Base-by-base conservation (phyloP, 2,888 invertebrate genomes). In the Hetaerina titia region DNA sequence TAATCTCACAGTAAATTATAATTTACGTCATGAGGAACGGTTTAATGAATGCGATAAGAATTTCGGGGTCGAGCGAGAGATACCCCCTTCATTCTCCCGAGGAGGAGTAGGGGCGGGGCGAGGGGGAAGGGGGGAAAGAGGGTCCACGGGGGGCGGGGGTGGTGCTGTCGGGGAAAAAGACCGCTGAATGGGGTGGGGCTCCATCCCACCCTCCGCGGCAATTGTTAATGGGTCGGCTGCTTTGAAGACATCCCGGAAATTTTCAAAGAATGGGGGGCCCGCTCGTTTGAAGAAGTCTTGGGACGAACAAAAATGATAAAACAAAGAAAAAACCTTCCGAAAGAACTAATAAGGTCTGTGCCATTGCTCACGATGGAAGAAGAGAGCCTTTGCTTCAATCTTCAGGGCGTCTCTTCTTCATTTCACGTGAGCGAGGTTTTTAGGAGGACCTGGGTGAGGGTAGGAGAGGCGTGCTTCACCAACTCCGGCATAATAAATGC, bases 221-320 rank as follows among this genome's bases (percentile, higher is more conserved):
- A 31, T 81, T 31, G 81, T 81, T 81, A 81, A 81, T 81, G 81
- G 81, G 81, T 81, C 81, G 81, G 31, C 25, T 7, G 81, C 81
- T 81, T 81, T 81, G 81, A 81, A 31, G 81, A 81, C 9, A 31
- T 9, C 25, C 19, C 31, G 9, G 15, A 15, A 81, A 31, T 11
- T 31, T 81, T 81, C 81, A 81, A 81, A 81, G 31, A 69, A 69
- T 22, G 22, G n/a, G n/a, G n/a, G n/a, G 81, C 25, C 81, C 81
- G 81, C 81, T 22, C 15, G 11, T 25, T 31, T 5, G 31, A 13
- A 31, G 81, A n/a, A 81, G 81, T 31, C 31, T 13, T 0, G 81
- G 22, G 31, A 81, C 25, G 15, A 81, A 31, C 31, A 31, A 81
- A 69, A 69, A 22, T 22, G 5, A 8, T 0, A 69, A 60, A 69